These are phyloP conservation scores for Rhabditoides inermis DNA, from an alignment of 2,888 invertebrate species.

Conservation along the genomic window DNA sequence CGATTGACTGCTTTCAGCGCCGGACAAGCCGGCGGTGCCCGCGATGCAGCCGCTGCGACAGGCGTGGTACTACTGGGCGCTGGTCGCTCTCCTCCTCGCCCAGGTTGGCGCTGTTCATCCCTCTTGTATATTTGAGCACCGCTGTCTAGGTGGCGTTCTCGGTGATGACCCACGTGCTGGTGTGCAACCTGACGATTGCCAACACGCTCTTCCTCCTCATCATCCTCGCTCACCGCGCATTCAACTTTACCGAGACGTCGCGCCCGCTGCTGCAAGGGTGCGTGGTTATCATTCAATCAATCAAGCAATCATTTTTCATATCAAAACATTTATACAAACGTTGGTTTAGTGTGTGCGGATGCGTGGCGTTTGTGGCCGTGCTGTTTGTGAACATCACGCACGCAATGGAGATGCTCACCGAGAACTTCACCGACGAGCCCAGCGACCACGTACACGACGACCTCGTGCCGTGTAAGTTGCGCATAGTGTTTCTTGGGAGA, in stretches of 20 bases:
- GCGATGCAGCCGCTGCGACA: neutral
- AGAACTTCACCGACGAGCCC: too few species aligned
- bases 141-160: too few species aligned
- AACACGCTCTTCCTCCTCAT: slow-evolving; percentile 13
- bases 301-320: too few species aligned
- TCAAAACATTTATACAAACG: neutral
- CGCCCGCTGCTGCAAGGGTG: slow-evolving; percentile 12
- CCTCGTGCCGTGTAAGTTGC: too few species aligned
- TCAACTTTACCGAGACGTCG: slow-evolving; percentile 1
- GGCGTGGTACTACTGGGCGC: slow-evolving; percentile 8
- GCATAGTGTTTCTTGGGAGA: too few species aligned
- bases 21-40: too few species aligned
- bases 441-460: too few species aligned
- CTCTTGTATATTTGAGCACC: too few species aligned
- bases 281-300: neutral
- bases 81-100: slow-evolving; percentile 4
- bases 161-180: slow-evolving; percentile 1
- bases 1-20: too few species aligned
- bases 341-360: slow-evolving; percentile 9
- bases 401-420: slow-evolving; percentile 14
- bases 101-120: slow-evolving; percentile 8
- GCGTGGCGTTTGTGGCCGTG: slow-evolving; percentile 14
- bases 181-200: slow-evolving; percentile 10
- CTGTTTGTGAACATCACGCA: slow-evolving; percentile 16
- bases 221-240: slow-evolving; percentile 6